Conservation (phyloP, 2,888 invertebrate genomes). For the Campaea margaritaria region DNA sequence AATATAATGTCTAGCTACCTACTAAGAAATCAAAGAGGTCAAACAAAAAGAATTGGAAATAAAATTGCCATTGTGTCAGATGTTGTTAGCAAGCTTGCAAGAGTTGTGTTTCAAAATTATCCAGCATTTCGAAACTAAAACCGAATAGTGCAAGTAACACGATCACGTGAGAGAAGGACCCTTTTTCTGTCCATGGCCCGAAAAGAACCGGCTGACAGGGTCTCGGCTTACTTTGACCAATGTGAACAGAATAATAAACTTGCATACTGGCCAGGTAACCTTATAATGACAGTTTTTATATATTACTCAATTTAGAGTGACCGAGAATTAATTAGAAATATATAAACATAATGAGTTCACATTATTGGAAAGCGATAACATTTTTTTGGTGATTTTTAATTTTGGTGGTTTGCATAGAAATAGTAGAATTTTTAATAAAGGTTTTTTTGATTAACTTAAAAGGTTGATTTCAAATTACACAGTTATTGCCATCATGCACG, state of each 20-base stretch:
- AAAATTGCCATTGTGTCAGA: slow-evolving; percentile 9
- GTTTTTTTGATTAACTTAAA: neutral
- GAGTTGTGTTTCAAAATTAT: slow-evolving; percentile 8
- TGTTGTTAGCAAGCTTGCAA: slow-evolving; percentile 3
- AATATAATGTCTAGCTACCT: no score
- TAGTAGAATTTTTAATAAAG: no score
- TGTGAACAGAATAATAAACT: slow-evolving; percentile 56
- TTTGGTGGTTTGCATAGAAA: no score
- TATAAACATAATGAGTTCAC: no score
- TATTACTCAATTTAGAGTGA: neutral
- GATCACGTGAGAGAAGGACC: slow-evolving; percentile 56
- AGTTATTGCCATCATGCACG: slow-evolving; percentile 25
- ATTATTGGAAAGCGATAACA: no score
- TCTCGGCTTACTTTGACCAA: slow-evolving; percentile 56
- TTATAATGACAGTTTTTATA: slow-evolving; percentile 26
- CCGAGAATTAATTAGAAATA: no score
- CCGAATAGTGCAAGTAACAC: slow-evolving; percentile 36
- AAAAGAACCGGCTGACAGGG: slow-evolving; percentile 67
- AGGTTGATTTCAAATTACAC: neutral
- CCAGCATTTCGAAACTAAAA: slow-evolving; percentile 17
- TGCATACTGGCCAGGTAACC: slow-evolving; percentile 38
- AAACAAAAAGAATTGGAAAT: neutral
- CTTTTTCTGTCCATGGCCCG: slow-evolving; percentile 70
- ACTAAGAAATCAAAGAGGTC: no score
- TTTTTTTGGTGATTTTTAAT: no score